Conservation (phyloP, 2,888 invertebrate species). For the Gastracanthus pulcherrimus region DNA sequence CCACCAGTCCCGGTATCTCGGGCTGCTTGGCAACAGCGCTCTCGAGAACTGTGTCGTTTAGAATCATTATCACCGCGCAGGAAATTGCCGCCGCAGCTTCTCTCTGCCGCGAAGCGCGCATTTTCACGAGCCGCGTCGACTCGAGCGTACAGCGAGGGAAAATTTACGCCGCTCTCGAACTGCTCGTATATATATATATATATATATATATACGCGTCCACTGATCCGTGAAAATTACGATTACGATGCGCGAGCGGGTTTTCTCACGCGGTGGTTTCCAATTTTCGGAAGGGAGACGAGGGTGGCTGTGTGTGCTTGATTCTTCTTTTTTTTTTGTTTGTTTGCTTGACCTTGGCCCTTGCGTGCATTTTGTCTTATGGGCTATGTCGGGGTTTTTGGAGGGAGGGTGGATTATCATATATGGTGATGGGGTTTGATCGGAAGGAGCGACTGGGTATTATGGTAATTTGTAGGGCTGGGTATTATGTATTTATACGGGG, state of each 20-base stretch:
- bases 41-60: conserved; percentile 52
- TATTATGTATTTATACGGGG: not conserved
- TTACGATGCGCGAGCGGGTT: not conserved
- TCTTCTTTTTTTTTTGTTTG: not conserved
- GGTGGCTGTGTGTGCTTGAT: not conserved
- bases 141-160: not conserved
- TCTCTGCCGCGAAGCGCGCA: conserved; percentile 30
- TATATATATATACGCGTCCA: not conserved
- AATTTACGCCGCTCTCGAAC: not conserved
- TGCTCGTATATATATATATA: not conserved
- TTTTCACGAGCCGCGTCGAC: conserved; percentile 46
- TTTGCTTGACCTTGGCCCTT: not conserved
- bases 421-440: conserved; percentile 13
- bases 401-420: conserved; percentile 3
- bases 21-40: conserved; percentile 53
- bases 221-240: not conserved
- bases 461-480: conserved; percentile 32
- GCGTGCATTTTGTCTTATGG: not conserved
- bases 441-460: not conserved
- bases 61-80: conserved; percentile 57
- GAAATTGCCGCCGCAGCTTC: conserved; percentile 46
- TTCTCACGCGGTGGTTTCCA: not conserved
- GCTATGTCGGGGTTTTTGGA: not conserved
- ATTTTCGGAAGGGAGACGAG: not conserved
- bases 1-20: not conserved